Base-by-base conservation (phyloP, 2,113 vertebrate genomes). In the Cyprinus carpio region DNA sequence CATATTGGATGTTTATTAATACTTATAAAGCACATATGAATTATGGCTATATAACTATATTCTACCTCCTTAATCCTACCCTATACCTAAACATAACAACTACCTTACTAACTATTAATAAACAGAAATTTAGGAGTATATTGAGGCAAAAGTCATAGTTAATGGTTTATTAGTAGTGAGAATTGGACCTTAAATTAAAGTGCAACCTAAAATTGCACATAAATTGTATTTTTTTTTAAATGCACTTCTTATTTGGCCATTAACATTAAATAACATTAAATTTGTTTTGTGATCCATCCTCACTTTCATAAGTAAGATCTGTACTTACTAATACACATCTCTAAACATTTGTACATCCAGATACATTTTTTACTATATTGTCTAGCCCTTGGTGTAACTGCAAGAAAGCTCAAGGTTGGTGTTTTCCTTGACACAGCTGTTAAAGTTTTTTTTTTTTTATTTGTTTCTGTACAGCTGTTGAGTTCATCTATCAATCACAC, bases 381-480 rank as follows among this genome's bases (percentile, higher is more conserved):
- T 31, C 29, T 7, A 62, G 31, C 31, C 8, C 31, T 62, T 11
- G 8, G 11, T 20, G 16, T 9, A 71, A 71, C 9, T 23, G 6
- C 34, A 23, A 12, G 20, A 69, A 71, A 40, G 20, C 20, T 72
- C 2, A 23, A 3, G 20, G 34, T 23, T 40, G 11, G 37, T 40
- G 69, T 72, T 72, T 20, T 40, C 8, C n/a, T 51, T 75, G 72
- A 31, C 20, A 2, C 58, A 81, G 78, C 58, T 64, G 78, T 11
- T 18, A 58, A 20, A n/a, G 6, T 6, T 15, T 74, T 6, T 25
- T 74, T 40, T 40, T 9, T 15, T 6, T 25, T 74, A 8, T 40
- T 9, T 15, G 25, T 1, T 15, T 13, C 4, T 64, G 64, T 31
- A 31, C 64, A 82, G 25, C 64, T 82, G 64, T 71, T 82, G 43